Evolutionary conservation across 2,113 vertebrate genomes (phyloP).

Genomic region (Dicaeum eximium): DNA sequence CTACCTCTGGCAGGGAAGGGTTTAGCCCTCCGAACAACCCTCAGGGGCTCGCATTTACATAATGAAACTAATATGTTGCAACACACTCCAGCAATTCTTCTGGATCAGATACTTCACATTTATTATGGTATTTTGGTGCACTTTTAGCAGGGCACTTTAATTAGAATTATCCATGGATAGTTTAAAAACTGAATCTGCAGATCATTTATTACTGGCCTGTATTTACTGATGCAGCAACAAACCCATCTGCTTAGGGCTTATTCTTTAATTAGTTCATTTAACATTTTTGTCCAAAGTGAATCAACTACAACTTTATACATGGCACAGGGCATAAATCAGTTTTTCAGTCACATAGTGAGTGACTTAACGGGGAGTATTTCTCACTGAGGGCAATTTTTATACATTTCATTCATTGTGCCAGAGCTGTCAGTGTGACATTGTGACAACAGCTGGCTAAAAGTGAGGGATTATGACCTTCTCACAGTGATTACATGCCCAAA

Average conservation of each 20-base stretch:
- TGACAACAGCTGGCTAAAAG: background rate
- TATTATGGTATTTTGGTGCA: constrained; percentile 47
- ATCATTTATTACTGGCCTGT: constrained; percentile 58
- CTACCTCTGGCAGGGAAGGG: background rate
- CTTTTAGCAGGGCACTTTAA: constrained; percentile 49
- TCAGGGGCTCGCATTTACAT: constrained; percentile 8
- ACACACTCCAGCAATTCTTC: constrained; percentile 61
- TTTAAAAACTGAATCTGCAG: constrained; percentile 51
- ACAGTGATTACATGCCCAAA: constrained; percentile 13
- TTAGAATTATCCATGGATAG: constrained; percentile 49
- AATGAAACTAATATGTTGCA: constrained; percentile 27
- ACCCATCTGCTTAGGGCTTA: constrained; percentile 53
- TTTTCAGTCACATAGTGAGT: background rate
- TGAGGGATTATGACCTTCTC: constrained; percentile 16
- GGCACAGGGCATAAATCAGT: background rate
- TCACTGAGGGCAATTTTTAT: background rate
- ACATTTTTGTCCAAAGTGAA: constrained; percentile 45
- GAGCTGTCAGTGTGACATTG: background rate
- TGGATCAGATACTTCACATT: constrained; percentile 31
- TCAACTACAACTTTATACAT: background rate
- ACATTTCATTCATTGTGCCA: background rate
- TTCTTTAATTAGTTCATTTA: constrained; percentile 65
- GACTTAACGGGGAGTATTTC: background rate
- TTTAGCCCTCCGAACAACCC: constrained; percentile 15
- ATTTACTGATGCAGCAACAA: constrained; percentile 63